Base-by-base conservation (phyloP, 1,140 invertebrate genomes). In the Planococcus citri region DNA sequence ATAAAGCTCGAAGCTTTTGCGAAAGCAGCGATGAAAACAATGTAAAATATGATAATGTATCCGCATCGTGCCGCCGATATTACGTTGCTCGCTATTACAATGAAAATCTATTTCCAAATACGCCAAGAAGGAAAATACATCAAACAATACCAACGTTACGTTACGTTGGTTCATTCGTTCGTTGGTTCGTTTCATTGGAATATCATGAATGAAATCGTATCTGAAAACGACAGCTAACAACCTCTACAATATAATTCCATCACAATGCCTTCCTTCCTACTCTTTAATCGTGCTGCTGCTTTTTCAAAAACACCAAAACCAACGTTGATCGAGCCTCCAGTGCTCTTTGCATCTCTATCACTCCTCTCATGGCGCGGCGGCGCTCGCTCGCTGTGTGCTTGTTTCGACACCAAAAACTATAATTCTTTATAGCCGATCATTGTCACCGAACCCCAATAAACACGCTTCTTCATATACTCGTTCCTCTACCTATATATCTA, bases 51-150 rank as follows among this genome's bases (percentile, higher is more conserved):
- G 41, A 51, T 51, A 51, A 51, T 51, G 41, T 51, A 51, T 51
- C 41, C 41, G n/a, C 41, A 51, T 51, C 41, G 41, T 51, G n/a
- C 14, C 41, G 41, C 10, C n/a, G n/a, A 17, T 51, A 51, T 20
- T 51, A 17, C 10, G 6, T 4, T 20, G 6, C 2, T 20, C 41
- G 41, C 17, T 51, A 51, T 51, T 51, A 51, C 41, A 51, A 51
- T 51, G 41, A 51, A 51, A 51, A 51, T 51, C 41, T 51, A 51
- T 51, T 51, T 51, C 41, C 41, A 51, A 51, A 51, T 51, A 51
- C 41, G 12, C 12, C 10, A 20, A 14, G 41, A 3, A 51, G 12
- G 41, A 51, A 51, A 51, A 51, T 51, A 51, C 41, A 20, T 51
- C 41, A 51, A 51, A 51, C 41, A 51, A 51, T 51, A 20, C 29